Conservation (phyloP, 2,888 invertebrate species). For the Ditula angustiorana region DNA sequence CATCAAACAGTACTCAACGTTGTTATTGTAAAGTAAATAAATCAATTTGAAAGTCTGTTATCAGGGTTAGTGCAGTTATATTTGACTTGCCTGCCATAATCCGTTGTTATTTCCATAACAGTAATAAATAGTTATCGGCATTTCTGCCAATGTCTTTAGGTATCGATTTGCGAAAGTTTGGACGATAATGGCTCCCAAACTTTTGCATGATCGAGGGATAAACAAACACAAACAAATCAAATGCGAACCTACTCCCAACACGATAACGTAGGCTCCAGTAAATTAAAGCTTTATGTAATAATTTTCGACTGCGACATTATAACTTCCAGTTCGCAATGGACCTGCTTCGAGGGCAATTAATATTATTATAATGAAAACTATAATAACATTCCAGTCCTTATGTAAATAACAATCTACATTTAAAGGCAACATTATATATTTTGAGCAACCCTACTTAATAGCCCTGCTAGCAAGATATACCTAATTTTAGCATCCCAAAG, state of each 20-base stretch:
- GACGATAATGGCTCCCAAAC: constrained; percentile 31
- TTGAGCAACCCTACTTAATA: no score
- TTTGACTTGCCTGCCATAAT: constrained; percentile 22
- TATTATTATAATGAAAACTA: no score
- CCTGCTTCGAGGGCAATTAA: no score
- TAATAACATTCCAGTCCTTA: no score
- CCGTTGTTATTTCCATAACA: constrained; percentile 16
- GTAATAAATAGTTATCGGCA: constrained; percentile 37
- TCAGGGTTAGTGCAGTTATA: constrained; percentile 8
- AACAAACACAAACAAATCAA: constrained; percentile 37
- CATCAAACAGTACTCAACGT: neutral
- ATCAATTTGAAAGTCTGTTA: neutral
- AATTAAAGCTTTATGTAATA: constrained; percentile 15
- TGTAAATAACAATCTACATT: no score
- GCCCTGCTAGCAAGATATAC: no score
- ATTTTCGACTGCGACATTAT: neutral
- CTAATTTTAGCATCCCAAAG: no score
- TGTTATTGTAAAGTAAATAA: neutral
- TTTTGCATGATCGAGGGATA: constrained; percentile 30
- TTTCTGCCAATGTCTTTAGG: constrained; percentile 35
- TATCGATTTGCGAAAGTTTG: constrained; percentile 39
- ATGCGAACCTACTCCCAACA: constrained; percentile 6
- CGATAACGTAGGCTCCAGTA: constrained; percentile 16
- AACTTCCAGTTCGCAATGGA: no score
- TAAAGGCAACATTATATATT: no score